Conservation (phyloP, 2,797 vertebrate genomes). For the Catharus ustulatus region DNA sequence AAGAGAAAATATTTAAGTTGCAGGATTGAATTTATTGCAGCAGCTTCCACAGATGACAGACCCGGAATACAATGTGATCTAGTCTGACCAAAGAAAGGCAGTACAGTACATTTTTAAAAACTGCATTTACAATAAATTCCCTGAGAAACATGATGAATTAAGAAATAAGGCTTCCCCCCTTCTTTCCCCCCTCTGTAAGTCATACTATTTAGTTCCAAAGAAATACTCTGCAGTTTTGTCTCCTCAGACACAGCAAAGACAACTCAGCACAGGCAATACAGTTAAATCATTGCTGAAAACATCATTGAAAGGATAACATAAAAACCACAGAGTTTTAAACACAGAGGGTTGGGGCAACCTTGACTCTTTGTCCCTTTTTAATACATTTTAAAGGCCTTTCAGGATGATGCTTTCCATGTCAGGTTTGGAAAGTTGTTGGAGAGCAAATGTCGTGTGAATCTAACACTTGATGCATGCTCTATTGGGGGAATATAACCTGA, state of each 20-base stretch:
- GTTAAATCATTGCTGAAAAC: background rate
- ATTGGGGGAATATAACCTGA: background rate
- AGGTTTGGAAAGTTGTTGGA: background rate
- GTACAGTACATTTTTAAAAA: background rate
- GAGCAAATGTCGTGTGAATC: background rate
- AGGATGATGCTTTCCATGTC: background rate
- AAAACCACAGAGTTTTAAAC: background rate
- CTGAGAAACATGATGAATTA: background rate
- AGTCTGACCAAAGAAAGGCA: background rate
- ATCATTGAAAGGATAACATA: background rate
- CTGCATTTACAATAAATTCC: background rate
- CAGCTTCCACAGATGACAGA: background rate
- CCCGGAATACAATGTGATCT: background rate
- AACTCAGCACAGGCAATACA: background rate
- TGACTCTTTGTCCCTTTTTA: background rate
- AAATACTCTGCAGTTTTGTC: background rate
- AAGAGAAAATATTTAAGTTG: slow-evolving; percentile 47
- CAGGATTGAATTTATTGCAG: slow-evolving; percentile 27
- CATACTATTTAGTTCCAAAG: background rate
- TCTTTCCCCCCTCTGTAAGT: accelerated
- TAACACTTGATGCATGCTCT: background rate
- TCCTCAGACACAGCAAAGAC: background rate
- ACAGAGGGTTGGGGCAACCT: background rate
- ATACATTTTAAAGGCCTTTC: background rate
- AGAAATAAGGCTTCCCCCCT: accelerated